A percentile compares a stretch with the other conserved stretches of the same genome.
These are phyloP conservation scores for Catharus minimus DNA, from an alignment of 2,113 vertebrate genomes.

Conservation along the genomic window DNA sequence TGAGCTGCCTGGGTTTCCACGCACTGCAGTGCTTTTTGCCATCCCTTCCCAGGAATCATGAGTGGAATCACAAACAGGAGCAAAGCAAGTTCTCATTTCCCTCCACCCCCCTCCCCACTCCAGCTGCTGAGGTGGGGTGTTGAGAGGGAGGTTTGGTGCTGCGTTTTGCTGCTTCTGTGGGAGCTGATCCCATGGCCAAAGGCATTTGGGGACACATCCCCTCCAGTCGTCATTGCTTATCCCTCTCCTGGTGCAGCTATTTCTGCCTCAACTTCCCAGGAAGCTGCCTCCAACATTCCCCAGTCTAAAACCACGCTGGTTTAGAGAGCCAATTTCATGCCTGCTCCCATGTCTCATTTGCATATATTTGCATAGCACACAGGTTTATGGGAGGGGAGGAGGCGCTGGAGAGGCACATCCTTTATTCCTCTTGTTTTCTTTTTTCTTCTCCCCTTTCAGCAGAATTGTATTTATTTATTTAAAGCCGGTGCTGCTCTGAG, in stretches of 20 bases:
- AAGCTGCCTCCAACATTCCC: background rate
- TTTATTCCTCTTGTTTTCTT: background rate
- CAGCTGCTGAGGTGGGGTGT: background rate
- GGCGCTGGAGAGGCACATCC: slow-evolving; percentile 33
- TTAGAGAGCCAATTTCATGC: background rate
- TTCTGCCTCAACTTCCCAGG: slow-evolving; percentile 29
- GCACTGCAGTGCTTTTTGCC: background rate
- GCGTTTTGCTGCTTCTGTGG: background rate
- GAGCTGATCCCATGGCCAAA: background rate
- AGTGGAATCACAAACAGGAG: background rate
- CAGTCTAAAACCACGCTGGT: background rate
- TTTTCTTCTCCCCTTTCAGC: background rate
- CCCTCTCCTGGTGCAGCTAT: background rate
- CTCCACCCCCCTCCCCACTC: background rate
- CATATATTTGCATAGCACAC: slow-evolving; percentile 37
- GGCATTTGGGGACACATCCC: background rate
- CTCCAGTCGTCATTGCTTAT: background rate
- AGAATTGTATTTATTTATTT: background rate
- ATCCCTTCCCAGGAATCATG: background rate
- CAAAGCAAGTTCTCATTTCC: background rate
- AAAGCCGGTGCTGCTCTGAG: background rate
- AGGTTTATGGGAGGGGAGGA: slow-evolving; percentile 30
- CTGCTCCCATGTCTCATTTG: background rate
- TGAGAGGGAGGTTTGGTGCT: background rate
- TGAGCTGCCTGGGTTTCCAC: background rate